Evolutionary conservation across 1,140 invertebrate genomes (phyloP).

Genomic region (Polypedilum vanderplanki): DNA sequence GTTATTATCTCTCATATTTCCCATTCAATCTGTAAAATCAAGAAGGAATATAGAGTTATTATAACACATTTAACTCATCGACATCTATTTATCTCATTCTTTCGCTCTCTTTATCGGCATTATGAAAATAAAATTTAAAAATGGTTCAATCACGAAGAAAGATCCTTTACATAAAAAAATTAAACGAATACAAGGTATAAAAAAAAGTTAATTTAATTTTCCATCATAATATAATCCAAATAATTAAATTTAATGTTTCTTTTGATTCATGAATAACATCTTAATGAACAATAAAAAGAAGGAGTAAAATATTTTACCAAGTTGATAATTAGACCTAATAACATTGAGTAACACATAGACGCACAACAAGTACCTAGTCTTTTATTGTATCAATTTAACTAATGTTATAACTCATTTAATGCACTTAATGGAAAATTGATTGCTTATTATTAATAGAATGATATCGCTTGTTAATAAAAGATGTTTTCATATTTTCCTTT

Average conservation of each 20-base stretch:
- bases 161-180: background rate
- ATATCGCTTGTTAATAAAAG: no score
- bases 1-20: no score
- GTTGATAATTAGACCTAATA: no score
- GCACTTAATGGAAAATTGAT: slow-evolving; percentile 12
- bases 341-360: no score
- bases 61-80: no score
- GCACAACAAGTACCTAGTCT: background rate
- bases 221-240: no score
- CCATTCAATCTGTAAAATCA: no score
- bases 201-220: background rate
- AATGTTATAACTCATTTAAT: slow-evolving; percentile 3
- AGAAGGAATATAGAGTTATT: no score
- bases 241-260: no score
- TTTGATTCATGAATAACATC: no score
- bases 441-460: background rate
- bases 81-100: background rate
- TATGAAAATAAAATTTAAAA: slow-evolving; percentile 25
- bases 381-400: slow-evolving; percentile 6
- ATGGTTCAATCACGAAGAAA: slow-evolving; percentile 20
- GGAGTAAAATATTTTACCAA: no score
- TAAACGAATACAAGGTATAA: background rate
- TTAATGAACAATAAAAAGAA: no score
- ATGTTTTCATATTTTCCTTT: background rate
- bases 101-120: background rate